Evolutionary conservation across 2,797 vertebrate species (phyloP).

Genomic region (Stomatorhinus walkeri): DNA sequence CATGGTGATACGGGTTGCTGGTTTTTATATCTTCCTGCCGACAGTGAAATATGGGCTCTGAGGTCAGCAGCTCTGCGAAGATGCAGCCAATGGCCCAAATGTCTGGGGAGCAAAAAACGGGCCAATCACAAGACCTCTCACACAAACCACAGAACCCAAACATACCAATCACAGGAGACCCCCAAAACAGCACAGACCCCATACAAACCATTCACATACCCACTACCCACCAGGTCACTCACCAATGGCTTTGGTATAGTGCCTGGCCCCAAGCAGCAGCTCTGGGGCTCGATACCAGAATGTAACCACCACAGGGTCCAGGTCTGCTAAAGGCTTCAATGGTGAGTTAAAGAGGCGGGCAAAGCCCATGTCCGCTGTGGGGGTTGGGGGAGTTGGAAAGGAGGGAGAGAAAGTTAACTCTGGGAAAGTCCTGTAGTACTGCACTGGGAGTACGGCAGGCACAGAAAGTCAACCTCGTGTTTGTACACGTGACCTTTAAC

Average conservation of each 20-base stretch:
- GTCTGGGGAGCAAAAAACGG: slow-evolving; percentile 58
- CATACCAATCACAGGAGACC: background rate
- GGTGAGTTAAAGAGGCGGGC: slow-evolving; percentile 99
- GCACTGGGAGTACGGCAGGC: background rate
- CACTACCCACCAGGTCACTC: slow-evolving; percentile 40
- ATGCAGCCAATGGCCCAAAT: slow-evolving; percentile 99
- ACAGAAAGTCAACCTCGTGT: background rate
- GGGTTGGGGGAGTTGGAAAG: background rate
- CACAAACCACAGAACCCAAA: background rate
- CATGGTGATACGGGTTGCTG: slow-evolving; percentile 99
- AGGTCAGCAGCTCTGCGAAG: slow-evolving; percentile 98
- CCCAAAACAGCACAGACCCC: background rate
- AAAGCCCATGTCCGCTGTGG: slow-evolving; percentile 97
- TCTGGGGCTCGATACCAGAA: slow-evolving; percentile 99
- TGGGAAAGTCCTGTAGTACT: background rate
- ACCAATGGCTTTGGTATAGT: slow-evolving; percentile 99
- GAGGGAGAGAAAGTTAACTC: background rate
- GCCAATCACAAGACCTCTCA: background rate
- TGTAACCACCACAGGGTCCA: slow-evolving; percentile 98
- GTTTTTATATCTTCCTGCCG: slow-evolving; percentile 99
- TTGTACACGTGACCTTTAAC: background rate
- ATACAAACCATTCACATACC: background rate
- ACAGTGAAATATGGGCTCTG: slow-evolving; percentile 99
- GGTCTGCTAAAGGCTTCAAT: slow-evolving; percentile 99
- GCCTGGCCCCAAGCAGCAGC: slow-evolving; percentile 92